Base-by-base conservation (phyloP, 2,888 invertebrate species). In the Dioctria rufipes region DNA sequence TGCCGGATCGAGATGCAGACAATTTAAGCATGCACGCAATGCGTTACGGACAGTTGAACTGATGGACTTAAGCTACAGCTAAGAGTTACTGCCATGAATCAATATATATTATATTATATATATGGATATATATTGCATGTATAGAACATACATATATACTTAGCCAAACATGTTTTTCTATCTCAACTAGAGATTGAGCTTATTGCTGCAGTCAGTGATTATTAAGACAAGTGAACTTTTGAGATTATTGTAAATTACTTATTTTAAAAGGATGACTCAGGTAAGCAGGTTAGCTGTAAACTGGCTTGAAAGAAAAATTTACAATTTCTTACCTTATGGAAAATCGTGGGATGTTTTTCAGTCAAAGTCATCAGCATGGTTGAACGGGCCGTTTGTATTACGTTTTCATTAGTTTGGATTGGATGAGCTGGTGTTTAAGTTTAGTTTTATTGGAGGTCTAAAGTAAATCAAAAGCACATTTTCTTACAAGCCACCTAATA, bases 11-110 rank as follows among this genome's bases (percentile, higher is more conserved):
- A 37, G 37, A 39, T 54, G 40, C 73, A 73, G 54, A 73, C 58
- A 60, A 40, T 4, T 39, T 58, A 39, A 42, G 58, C 73, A 13
- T 13, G 77, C 77, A 77, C 77, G 77, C 77, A 77, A 77, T 77
- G 77, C 77, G 77, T 77, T 77, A 77, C 77, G 77, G 63, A 37
- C 46, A 77, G 46, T 46, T 77, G 77, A 63, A 42, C 77, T 77
- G 77, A 77, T 63, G 39, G 77, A 75, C 60, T 77, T 63, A 61
- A 63, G 77, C 63, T 77, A 37, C 63, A 77, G 77, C 25, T 25
- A 25, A 61, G 43, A 77, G 77, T 61, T 46, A 77, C 77, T 63
- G 63, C 61, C 63, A 77, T 77, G 73, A 75, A 75, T 75, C 73
- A 49, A 75, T 75, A 42, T 25, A 25, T 25, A 25, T 25, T 25